A percentile compares a stretch with the other conserved stretches of the same genome.
Evolutionary conservation across 2,888 invertebrate species (phyloP).

Genomic region (Heteropelma amictum): DNA sequence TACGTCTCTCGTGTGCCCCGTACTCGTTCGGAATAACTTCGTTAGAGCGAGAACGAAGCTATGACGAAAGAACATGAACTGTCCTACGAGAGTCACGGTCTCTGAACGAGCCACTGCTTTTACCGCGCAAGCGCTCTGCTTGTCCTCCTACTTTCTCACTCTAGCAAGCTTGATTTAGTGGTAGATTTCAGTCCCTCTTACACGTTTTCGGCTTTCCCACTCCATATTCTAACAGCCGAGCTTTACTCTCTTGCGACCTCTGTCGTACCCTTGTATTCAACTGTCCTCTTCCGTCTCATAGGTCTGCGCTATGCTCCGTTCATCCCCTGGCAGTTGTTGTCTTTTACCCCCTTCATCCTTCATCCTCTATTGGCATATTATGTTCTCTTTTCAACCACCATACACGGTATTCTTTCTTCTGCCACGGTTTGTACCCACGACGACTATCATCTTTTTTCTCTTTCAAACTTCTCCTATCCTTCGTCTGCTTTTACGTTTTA

Average conservation of each 20-base stretch:
- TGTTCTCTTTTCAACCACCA: conserved; percentile 14
- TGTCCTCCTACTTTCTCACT: conserved; percentile 18
- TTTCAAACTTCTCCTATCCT: neutral
- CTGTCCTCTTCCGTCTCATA: conserved; percentile 17
- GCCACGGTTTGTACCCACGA: neutral
- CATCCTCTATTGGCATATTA: conserved; percentile 24
- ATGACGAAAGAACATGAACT: conserved; percentile 74
- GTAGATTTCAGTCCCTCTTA: conserved; percentile 36
- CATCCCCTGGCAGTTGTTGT: conserved; percentile 21
- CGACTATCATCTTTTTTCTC: neutral
- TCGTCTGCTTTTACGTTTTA: neutral
- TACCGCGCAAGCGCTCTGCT: conserved; percentile 60
- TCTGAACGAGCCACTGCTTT: conserved; percentile 61
- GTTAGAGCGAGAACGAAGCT: conserved; percentile 72
- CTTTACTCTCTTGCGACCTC: conserved; percentile 34
- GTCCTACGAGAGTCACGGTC: conserved; percentile 67
- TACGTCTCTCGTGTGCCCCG: conserved; percentile 59
- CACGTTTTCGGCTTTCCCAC: conserved; percentile 22
- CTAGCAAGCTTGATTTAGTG: conserved; percentile 37
- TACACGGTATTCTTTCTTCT: conserved; percentile 23
- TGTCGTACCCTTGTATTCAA: conserved; percentile 28
- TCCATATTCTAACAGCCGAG: conserved; percentile 22
- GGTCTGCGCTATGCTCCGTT: conserved; percentile 9
- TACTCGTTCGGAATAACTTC: conserved; percentile 70
- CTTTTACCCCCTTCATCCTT: conserved; percentile 37